Percentiles rank a stretch among this genome's conserved stretches.
Evolutionary conservation across 2,888 invertebrate genomes (phyloP).

Genomic region (Volucella inflata): DNA sequence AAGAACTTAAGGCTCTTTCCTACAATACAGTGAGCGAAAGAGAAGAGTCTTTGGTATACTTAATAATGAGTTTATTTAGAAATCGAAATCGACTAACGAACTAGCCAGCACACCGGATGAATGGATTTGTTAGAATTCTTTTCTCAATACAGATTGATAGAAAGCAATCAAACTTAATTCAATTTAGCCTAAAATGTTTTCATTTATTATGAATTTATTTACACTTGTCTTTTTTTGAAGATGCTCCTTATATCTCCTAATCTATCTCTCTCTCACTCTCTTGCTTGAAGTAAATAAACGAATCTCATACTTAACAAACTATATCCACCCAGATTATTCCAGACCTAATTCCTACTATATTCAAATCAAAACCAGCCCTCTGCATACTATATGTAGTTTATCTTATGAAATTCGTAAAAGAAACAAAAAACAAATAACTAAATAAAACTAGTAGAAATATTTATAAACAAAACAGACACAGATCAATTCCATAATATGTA

Average conservation of each 20-base stretch:
- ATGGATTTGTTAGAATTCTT: no score
- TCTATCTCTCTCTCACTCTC: slow-evolving; percentile 9
- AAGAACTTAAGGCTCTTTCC: no score
- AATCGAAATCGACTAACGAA: no score
- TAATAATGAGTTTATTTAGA: no score
- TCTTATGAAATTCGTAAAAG: slow-evolving; percentile 62
- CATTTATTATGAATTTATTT: no score
- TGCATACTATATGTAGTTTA: slow-evolving; percentile 53
- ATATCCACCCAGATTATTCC: slow-evolving; percentile 67
- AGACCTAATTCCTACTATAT: slow-evolving; percentile 54
- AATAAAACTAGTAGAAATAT: background rate
- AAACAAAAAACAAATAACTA: slow-evolving; percentile 2
- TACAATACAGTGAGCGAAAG: no score
- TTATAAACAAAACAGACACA: slow-evolving; percentile 15
- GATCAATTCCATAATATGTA: slow-evolving; percentile 41
- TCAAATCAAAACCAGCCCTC: slow-evolving; percentile 43
- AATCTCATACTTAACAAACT: slow-evolving; percentile 29
- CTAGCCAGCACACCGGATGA: no score
- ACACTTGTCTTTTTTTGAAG: no score
- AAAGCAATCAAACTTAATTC: no score
- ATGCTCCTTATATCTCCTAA: background rate
- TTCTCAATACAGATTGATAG: no score
- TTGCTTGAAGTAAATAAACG: slow-evolving; percentile 14
- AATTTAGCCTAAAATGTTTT: no score
- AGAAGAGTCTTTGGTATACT: no score